Evolutionary conservation across 1,140 invertebrate genomes (phyloP).

Genomic region (Drosophila ambigua): DNA sequence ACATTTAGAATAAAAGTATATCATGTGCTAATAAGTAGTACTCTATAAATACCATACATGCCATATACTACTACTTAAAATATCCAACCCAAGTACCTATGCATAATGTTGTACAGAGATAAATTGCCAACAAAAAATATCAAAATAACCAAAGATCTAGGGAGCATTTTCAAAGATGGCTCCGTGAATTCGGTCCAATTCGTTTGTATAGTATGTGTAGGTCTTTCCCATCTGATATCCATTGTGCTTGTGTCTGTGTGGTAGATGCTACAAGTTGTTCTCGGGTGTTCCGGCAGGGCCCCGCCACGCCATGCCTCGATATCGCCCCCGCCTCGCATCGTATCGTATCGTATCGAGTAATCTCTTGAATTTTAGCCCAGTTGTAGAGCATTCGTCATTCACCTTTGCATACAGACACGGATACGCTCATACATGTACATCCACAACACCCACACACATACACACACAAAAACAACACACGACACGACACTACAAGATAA

Average conservation of each 20-base stretch:
- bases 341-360: conserved; percentile 46
- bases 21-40: conserved; percentile 63
- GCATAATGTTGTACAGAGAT: conserved; percentile 66
- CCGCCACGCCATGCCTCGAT: not conserved
- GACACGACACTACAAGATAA: conserved; percentile 37
- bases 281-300: conserved; percentile 41
- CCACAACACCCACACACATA: conserved; percentile 35
- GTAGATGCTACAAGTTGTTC: conserved; percentile 59
- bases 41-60: conserved; percentile 66
- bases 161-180: conserved; percentile 12
- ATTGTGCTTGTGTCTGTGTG: conserved; percentile 79
- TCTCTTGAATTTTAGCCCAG: conserved; percentile 42
- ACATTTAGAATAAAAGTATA: conserved; percentile 69
- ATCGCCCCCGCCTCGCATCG: conserved; percentile 18
- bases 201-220: conserved; percentile 34
- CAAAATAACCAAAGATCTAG: not conserved
- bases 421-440: conserved; percentile 27
- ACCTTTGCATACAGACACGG: conserved; percentile 42
- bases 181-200: conserved; percentile 31
- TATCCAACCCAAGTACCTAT: conserved; percentile 28
- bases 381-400: conserved; percentile 59
- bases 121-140: conserved; percentile 31
- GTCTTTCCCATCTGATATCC: conserved; percentile 54
- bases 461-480: conserved; percentile 32
- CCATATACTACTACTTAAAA: conserved; percentile 47